phyloP scores from a whole-genome alignment of 1,140 invertebrate genomes.

The Zaprionus inermis region DNA sequence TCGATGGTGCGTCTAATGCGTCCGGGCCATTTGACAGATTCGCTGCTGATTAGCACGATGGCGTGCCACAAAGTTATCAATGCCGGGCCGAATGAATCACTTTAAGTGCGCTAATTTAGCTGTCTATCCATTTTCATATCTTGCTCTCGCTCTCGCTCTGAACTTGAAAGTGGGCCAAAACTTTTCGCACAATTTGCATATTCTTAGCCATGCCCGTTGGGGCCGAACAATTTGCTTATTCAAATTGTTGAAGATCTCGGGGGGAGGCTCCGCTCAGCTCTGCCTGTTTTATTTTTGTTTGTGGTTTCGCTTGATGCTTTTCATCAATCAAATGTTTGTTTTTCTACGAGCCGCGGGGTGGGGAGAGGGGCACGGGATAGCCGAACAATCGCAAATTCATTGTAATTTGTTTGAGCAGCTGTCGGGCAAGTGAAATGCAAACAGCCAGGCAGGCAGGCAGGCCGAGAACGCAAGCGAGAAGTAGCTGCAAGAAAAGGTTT shows the following conservation, averaged over 20 bases:
- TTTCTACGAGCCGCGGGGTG: not conserved
- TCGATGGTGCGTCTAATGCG: constrained; percentile 38
- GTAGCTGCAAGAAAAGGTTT: not conserved
- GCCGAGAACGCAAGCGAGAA: too few species aligned
- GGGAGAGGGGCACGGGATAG: not conserved
- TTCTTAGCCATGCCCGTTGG: constrained; percentile 16
- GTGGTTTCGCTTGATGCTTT: constrained; percentile 54
- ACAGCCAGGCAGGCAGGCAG: constrained; percentile 35
- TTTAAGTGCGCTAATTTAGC: constrained; percentile 73
- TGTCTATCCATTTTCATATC: constrained; percentile 43
- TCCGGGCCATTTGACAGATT: constrained; percentile 15
- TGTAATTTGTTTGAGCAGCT: constrained; percentile 80
- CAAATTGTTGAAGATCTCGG: constrained; percentile 67
- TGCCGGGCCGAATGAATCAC: constrained; percentile 61
- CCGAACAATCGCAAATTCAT: constrained; percentile 76
- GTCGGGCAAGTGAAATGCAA: constrained; percentile 46
- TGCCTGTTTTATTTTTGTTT: constrained; percentile 25
- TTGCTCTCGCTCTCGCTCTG: not conserved
- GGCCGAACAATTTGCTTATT: constrained; percentile 56
- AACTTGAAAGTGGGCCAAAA: constrained; percentile 19
- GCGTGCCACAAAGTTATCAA: constrained; percentile 73
- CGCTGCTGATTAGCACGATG: constrained; percentile 52
- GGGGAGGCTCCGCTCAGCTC: constrained; percentile 22
- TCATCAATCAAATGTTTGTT: constrained; percentile 78
- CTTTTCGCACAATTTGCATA: constrained; percentile 56